Evolutionary conservation across 2,888 invertebrate genomes (phyloP).

Genomic region (Caenorhabditis panamensis): DNA sequence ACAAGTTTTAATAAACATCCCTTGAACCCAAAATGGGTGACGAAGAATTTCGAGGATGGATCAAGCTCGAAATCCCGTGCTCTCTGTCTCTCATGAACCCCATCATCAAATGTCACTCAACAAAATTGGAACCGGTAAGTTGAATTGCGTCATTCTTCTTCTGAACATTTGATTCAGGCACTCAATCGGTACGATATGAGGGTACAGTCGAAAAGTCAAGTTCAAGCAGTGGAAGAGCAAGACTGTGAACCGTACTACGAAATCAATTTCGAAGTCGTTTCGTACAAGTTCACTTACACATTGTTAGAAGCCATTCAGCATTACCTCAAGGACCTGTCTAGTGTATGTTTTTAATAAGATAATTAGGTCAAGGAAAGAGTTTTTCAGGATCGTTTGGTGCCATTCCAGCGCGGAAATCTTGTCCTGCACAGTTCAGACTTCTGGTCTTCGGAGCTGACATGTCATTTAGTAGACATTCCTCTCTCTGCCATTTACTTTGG

Average conservation of each 20-base stretch:
- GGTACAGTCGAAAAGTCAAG: conserved; percentile 34
- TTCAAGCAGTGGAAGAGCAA: conserved; percentile 57
- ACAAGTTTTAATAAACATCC: background rate
- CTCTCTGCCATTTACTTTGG: conserved; percentile 65
- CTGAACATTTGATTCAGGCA: conserved; percentile 31
- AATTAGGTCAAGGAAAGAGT: background rate
- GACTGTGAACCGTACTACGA: conserved; percentile 62
- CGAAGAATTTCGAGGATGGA: conserved; percentile 56
- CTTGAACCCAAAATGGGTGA: conserved; percentile 46
- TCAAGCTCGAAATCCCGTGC: conserved; percentile 58
- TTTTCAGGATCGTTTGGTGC: conserved; percentile 46
- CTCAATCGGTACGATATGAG: conserved; percentile 42
- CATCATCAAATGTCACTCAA: conserved; percentile 32
- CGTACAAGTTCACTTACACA: conserved; percentile 19
- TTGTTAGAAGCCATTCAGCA: conserved; percentile 44
- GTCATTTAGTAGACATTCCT: conserved; percentile 48
- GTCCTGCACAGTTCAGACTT: conserved; percentile 58
- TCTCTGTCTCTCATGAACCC: conserved; percentile 28
- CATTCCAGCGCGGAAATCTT: conserved; percentile 62
- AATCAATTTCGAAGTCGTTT: conserved; percentile 54
- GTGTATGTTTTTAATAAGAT: conserved; percentile 3
- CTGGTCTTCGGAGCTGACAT: conserved; percentile 51
- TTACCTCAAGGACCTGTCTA: conserved; percentile 32
- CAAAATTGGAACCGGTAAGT: conserved; percentile 44
- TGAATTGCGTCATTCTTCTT: background rate